phyloP scores from a whole-genome alignment of 2,113 vertebrate genomes.

The Pseudonaja textilis region DNA sequence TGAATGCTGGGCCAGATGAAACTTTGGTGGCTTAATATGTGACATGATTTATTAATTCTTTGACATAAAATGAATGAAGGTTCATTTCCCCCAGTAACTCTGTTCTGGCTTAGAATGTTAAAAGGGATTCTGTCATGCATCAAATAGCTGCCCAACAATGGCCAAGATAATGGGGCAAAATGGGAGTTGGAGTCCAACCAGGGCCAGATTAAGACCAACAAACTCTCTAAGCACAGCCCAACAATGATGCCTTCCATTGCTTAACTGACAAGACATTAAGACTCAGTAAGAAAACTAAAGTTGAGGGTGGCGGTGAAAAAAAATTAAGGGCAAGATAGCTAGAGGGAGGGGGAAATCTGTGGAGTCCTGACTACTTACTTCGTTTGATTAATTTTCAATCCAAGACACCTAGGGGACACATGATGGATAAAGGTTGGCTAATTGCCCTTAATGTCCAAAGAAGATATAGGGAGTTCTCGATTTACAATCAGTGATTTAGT shows the following conservation, averaged over 20 bases:
- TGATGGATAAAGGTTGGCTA: not conserved
- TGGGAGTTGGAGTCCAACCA: not conserved
- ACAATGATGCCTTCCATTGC: not conserved
- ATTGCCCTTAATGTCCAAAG: not conserved
- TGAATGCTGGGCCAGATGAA: not conserved
- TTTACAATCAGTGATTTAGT: not conserved
- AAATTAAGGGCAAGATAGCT: not conserved
- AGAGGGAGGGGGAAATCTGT: not conserved
- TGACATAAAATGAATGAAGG: not conserved
- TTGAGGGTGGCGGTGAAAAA: not conserved
- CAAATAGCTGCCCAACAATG: not conserved
- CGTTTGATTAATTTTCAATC: not conserved
- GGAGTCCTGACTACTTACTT: not conserved
- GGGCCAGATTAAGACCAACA: not conserved
- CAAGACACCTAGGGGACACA: not conserved
- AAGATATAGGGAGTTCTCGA: not conserved
- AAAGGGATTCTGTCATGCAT: not conserved
- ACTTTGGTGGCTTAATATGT: not conserved
- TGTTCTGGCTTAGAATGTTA: not conserved
- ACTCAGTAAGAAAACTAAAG: not conserved
- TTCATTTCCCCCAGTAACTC: not conserved
- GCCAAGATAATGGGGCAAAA: not conserved
- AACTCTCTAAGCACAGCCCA: not conserved
- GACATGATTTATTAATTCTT: not conserved
- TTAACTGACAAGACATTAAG: not conserved